Evolutionary conservation across 2,113 vertebrate species (phyloP).

Genomic region (Nyctereutes procyonoides): DNA sequence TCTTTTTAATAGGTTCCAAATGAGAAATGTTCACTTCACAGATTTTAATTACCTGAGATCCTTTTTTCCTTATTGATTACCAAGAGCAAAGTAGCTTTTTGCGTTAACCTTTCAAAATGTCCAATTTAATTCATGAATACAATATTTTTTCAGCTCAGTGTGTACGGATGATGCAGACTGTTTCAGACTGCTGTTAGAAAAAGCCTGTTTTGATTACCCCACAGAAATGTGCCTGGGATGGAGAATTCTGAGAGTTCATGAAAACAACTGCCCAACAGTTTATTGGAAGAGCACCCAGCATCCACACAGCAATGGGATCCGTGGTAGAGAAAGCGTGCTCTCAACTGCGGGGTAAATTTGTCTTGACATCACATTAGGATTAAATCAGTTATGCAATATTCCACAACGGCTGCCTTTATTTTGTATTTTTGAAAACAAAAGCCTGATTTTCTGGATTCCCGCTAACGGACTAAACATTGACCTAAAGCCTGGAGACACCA

Average conservation of each 20-base stretch:
- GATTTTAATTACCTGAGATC: constrained; percentile 87
- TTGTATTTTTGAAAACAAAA: constrained; percentile 64
- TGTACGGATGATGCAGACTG: constrained; percentile 55
- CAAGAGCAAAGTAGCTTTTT: constrained; percentile 80
- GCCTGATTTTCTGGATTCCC: constrained; percentile 47
- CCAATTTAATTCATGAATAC: constrained; percentile 83
- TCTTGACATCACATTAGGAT: constrained; percentile 72
- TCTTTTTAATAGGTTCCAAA: constrained; percentile 76
- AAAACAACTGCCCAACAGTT: not conserved
- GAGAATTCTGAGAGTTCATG: constrained; percentile 43
- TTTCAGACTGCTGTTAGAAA: constrained; percentile 67
- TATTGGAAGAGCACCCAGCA: not conserved
- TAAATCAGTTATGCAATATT: constrained; percentile 63
- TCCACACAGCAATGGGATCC: constrained; percentile 40
- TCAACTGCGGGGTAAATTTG: constrained; percentile 58
- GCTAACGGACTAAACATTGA: not conserved
- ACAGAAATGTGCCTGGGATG: constrained; percentile 66
- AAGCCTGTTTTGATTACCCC: constrained; percentile 75
- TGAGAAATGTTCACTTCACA: constrained; percentile 82
- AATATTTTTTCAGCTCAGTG: constrained; percentile 71
- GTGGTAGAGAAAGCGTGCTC: not conserved
- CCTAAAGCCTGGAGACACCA: not conserved
- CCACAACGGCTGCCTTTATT: not conserved
- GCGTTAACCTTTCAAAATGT: constrained; percentile 85
- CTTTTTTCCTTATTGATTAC: constrained; percentile 82